Evolutionary conservation across 2,888 invertebrate species (phyloP).

Genomic region (Tanypteryx hageni): DNA sequence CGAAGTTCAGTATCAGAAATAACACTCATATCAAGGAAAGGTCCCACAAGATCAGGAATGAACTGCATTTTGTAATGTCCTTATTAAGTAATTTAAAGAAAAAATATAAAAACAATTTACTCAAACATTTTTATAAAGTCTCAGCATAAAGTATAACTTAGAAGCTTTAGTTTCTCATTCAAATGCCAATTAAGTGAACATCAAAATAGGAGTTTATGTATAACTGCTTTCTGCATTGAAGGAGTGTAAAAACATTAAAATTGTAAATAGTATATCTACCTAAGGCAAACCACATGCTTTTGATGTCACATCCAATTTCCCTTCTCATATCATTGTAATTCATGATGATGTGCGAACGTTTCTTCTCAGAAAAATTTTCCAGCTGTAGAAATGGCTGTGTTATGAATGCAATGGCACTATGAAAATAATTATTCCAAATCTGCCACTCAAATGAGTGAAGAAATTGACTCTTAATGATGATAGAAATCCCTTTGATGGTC

Average conservation of each 20-base stretch:
- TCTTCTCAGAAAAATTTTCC: constrained; percentile 87
- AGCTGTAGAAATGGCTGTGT: constrained; percentile 92
- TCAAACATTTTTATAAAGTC: neutral
- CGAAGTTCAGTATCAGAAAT: constrained; percentile 92
- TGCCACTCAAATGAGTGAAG: constrained; percentile 84
- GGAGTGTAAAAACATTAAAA: neutral
- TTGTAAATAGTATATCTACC: constrained; percentile 75
- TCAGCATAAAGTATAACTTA: neutral
- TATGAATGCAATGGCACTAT: constrained; percentile 91
- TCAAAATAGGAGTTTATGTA: neutral
- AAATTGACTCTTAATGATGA: constrained; percentile 86
- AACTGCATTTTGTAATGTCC: constrained; percentile 88
- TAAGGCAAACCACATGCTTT: constrained; percentile 95
- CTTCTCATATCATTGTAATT: constrained; percentile 93
- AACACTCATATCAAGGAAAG: constrained; percentile 94
- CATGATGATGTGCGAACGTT: constrained; percentile 85
- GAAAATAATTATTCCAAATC: constrained; percentile 95
- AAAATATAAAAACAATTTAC: neutral
- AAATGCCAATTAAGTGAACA: neutral
- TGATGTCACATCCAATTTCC: constrained; percentile 89
- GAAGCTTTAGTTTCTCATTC: no score
- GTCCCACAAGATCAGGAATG: constrained; percentile 91
- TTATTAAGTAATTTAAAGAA: constrained; percentile 67
- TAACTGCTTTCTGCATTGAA: neutral
- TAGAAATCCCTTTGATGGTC: constrained; percentile 85